Conservation (phyloP, 2,113 vertebrate species). For the Mirza zaza region DNA sequence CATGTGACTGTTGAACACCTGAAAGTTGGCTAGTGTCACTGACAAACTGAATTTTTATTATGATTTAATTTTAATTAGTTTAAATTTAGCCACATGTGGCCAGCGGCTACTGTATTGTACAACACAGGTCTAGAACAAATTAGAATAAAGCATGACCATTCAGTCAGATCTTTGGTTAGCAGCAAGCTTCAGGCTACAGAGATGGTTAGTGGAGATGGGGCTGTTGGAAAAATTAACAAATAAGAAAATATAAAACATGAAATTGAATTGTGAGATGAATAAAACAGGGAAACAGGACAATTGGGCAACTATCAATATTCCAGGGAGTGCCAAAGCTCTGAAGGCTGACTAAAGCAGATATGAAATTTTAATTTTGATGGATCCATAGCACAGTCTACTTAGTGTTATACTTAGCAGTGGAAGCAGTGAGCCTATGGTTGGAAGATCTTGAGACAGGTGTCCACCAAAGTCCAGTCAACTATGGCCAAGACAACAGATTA, state of each 20-base stretch:
- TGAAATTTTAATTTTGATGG: not conserved
- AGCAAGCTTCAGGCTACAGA: not conserved
- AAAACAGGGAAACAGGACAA: not conserved
- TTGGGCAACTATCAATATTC: not conserved
- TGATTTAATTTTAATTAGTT: not conserved
- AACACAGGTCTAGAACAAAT: not conserved
- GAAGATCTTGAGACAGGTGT: not conserved
- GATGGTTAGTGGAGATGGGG: not conserved
- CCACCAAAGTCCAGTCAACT: not conserved
- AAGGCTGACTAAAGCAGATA: not conserved
- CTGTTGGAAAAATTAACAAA: not conserved
- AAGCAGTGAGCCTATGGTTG: not conserved
- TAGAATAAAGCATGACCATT: not conserved
- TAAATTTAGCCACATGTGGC: not conserved
- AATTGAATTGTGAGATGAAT: not conserved
- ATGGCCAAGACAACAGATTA: accelerated
- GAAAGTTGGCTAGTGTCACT: not conserved
- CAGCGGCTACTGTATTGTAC: not conserved
- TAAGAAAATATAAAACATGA: not conserved
- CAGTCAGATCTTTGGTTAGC: not conserved
- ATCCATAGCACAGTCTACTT: not conserved
- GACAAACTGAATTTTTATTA: not conserved
- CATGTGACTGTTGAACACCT: not conserved
- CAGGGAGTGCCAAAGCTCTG: not conserved
- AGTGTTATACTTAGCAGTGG: not conserved